phyloP scores from a whole-genome alignment of 2,797 vertebrate genomes.

The Sylvia borin region DNA sequence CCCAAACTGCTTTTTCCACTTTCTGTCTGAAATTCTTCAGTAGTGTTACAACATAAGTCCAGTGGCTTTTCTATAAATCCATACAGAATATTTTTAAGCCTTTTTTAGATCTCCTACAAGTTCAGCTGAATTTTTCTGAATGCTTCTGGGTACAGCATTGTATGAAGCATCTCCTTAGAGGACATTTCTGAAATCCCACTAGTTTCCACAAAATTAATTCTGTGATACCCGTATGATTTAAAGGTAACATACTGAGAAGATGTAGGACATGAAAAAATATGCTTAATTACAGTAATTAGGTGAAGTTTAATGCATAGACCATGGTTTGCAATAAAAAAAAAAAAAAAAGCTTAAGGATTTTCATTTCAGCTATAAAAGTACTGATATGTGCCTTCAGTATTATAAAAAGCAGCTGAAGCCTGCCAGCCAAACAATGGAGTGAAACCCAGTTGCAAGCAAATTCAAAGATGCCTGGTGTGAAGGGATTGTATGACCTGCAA shows the following conservation, averaged over 20 bases:
- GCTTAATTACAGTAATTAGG: constrained; percentile 34
- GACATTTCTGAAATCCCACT: constrained; percentile 5
- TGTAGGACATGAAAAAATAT: neutral
- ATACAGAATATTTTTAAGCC: constrained; percentile 11
- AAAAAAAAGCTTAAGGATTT: constrained; percentile 43
- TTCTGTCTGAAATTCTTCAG: constrained; percentile 1
- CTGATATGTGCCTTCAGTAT: neutral
- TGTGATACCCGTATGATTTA: neutral
- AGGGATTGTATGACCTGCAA: constrained; percentile 5
- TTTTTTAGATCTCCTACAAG: neutral
- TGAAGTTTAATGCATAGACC: neutral
- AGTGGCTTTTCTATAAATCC: neutral
- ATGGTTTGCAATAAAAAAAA: neutral
- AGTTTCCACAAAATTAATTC: neutral
- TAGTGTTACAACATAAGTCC: neutral
- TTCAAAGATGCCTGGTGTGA: constrained; percentile 37
- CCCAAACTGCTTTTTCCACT: constrained; percentile 23
- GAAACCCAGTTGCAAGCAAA: neutral
- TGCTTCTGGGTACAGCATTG: neutral
- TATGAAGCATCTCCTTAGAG: neutral
- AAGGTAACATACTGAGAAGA: neutral
- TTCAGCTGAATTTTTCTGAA: constrained; percentile 15
- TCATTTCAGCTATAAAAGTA: constrained; percentile 6
- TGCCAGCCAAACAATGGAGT: constrained; percentile 42
- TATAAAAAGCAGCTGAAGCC: constrained; percentile 10